Evolutionary conservation across 2,888 invertebrate species (phyloP).

Genomic region (Cephus nigrinus): DNA sequence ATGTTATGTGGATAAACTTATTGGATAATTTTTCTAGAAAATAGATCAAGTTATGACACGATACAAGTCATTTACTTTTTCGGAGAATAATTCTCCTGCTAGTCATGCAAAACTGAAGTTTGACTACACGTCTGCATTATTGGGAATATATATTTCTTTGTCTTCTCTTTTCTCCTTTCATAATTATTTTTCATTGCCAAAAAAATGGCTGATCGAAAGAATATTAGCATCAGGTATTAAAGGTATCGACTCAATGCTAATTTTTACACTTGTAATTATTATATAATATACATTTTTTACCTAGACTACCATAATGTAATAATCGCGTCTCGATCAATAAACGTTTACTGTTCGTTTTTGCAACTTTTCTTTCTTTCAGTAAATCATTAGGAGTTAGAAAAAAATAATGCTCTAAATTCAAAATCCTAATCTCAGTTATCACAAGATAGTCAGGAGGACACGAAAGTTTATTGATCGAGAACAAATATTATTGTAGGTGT

Average conservation of each 20-base stretch:
- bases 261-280: constrained; percentile 4
- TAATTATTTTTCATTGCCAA: neutral
- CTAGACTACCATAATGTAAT: constrained; percentile 1
- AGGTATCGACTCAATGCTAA: constrained; percentile 2
- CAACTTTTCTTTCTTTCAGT: neutral
- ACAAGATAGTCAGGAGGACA: neutral
- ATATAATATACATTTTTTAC: constrained; percentile 8
- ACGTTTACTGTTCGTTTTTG: neutral
- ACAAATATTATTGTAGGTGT: neutral
- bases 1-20: neutral
- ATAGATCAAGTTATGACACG: neutral
- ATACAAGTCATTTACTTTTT: neutral
- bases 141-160: neutral
- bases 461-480: neutral
- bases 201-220: neutral
- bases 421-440: neutral
- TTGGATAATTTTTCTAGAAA: neutral
- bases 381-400: neutral
- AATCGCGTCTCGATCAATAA: neutral
- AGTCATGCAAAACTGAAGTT: neutral
- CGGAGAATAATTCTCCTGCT: neutral
- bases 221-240: neutral
- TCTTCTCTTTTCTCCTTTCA: neutral
- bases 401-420: neutral
- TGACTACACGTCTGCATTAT: neutral